Conservation (phyloP, 2,888 invertebrate species). For the Pediacus dermestoides region DNA sequence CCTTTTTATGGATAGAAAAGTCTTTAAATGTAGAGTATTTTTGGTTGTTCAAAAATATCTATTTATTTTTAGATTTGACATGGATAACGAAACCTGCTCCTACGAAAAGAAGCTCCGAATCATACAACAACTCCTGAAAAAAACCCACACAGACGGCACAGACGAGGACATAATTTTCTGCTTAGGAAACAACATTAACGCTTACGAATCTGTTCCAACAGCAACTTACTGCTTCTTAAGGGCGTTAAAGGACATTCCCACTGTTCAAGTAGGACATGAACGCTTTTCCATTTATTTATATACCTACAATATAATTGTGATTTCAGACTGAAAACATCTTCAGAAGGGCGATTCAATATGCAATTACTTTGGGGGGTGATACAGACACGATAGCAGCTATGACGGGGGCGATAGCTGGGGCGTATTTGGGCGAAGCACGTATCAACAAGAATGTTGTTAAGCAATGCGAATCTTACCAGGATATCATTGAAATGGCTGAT, state of each 20-base stretch:
- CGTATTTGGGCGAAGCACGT: slow-evolving; percentile 59
- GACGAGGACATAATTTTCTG: slow-evolving; percentile 53
- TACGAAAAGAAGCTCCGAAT: slow-evolving; percentile 55
- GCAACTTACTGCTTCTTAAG: slow-evolving; percentile 67
- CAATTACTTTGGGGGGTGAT: slow-evolving; percentile 71
- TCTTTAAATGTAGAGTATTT: too few relatives aligned
- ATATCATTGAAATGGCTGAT: slow-evolving; percentile 55
- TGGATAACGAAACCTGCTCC: slow-evolving; percentile 31
- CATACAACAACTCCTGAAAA: slow-evolving; percentile 53
- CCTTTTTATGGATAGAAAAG: too few relatives aligned
- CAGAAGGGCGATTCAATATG: slow-evolving; percentile 64
- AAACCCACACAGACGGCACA: slow-evolving; percentile 44
- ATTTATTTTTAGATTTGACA: slow-evolving; percentile 3
- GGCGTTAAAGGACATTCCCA: slow-evolving; percentile 51
- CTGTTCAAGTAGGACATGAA: slow-evolving; percentile 46
- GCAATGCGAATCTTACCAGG: slow-evolving; percentile 59
- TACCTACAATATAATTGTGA: slow-evolving; percentile 11
- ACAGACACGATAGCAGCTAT: slow-evolving; percentile 75
- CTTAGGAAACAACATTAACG: slow-evolving; percentile 61
- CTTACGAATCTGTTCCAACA: slow-evolving; percentile 68
- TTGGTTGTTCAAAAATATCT: background rate
- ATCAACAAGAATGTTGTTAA: slow-evolving; percentile 53
- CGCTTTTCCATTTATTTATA: background rate
- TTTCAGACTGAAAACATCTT: slow-evolving; percentile 57
- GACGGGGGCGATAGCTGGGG: slow-evolving; percentile 69